Evolutionary conservation across 1,140 invertebrate genomes (phyloP).

Genomic region (Lucilia sericata): DNA sequence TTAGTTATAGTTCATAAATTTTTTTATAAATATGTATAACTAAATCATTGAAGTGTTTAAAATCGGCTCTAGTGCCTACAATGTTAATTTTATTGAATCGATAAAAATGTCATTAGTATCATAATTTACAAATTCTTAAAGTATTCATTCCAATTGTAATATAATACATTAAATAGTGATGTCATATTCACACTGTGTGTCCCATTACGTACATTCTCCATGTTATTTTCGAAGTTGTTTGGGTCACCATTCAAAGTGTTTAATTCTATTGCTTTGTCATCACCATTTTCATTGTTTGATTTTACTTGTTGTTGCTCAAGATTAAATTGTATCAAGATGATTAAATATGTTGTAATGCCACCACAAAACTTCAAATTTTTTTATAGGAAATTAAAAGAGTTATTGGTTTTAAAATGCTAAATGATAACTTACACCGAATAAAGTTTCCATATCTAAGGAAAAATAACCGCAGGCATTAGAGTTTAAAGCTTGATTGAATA

Average conservation of each 20-base stretch:
- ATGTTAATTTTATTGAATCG: no score
- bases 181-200: background rate
- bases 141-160: no score
- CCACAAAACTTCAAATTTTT: slow-evolving; percentile 45
- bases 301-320: slow-evolving; percentile 47
- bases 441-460: slow-evolving; percentile 50
- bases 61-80: no score
- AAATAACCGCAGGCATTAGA: slow-evolving; percentile 53
- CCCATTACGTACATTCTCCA: background rate
- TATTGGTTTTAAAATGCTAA: background rate
- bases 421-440: slow-evolving; percentile 48
- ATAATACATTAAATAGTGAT: background rate
- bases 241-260: background rate
- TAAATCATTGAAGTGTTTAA: no score
- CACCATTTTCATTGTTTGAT: background rate
- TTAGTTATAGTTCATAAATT: no score
- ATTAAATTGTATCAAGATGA: slow-evolving; percentile 53
- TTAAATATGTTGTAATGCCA: slow-evolving; percentile 51
- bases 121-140: no score
- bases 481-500: slow-evolving; percentile 50
- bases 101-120: no score
- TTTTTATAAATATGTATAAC: no score
- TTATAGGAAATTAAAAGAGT: background rate
- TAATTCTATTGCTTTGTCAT: background rate
- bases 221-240: background rate